Evolutionary conservation across 2,888 invertebrate species (phyloP).

Genomic region (Chironomus riparius): DNA sequence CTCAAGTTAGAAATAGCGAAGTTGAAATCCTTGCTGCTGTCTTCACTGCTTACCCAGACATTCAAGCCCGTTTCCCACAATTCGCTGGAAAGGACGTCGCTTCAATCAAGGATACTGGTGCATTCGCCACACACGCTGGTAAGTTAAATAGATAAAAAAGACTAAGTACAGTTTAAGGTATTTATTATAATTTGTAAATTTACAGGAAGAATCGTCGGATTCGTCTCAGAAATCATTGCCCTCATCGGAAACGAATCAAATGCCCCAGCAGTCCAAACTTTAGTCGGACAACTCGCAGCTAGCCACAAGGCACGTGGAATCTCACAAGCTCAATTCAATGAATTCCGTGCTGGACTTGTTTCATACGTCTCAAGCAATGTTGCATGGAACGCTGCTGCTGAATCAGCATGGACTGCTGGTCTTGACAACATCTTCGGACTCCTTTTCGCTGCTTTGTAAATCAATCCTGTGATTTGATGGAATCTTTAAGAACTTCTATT

Average conservation of each 20-base stretch:
- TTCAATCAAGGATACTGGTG: neutral
- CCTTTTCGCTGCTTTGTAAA: neutral
- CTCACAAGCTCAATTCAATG: neutral
- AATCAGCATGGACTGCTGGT: neutral
- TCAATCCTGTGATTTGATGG: too few species aligned
- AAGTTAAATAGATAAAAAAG: too few species aligned
- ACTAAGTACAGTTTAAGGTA: too few species aligned
- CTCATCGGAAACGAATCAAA: neutral
- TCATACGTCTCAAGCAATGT: neutral
- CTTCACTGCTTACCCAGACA: neutral
- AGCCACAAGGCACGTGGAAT: neutral
- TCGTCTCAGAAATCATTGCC: neutral
- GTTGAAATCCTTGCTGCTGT: neutral
- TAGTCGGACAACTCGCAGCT: neutral
- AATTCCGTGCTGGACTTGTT: neutral
- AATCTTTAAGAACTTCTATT: too few species aligned
- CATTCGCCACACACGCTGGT: neutral
- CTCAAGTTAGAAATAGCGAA: neutral
- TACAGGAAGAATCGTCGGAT: neutral
- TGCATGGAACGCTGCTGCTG: neutral
- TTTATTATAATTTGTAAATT: too few species aligned
- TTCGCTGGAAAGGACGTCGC: neutral
- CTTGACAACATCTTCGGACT: neutral
- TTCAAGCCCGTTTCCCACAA: neutral
- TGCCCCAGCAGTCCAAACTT: neutral